A percentile compares a stretch with the other conserved stretches of the same genome.
Conservation (phyloP, 2,797 vertebrate genomes). For the Chloroceryle inda region DNA sequence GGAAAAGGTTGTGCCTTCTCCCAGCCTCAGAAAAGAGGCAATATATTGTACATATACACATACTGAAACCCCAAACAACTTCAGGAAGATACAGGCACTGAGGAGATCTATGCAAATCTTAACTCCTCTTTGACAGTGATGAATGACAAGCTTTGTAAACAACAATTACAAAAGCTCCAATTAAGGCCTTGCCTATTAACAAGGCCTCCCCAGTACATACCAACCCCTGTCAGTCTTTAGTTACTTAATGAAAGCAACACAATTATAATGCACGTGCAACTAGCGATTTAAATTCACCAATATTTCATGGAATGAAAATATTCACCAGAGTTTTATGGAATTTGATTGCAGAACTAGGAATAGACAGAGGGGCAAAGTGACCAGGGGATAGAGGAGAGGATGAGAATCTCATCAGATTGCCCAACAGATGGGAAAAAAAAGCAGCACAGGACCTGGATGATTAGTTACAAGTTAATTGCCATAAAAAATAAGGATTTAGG, state of each 20-base stretch:
- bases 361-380: not conserved
- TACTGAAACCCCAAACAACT: not conserved
- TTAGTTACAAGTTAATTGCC: not conserved
- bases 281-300: not conserved
- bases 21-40: not conserved
- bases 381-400: not conserved
- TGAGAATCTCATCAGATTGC: accelerated
- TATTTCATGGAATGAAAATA: not conserved
- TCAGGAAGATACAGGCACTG: not conserved
- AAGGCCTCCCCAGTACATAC: not conserved
- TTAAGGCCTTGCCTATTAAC: not conserved
- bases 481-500: not conserved
- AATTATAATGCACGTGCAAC: not conserved
- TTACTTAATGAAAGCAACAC: not conserved
- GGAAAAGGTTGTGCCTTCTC: not conserved
- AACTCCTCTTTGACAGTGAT: not conserved
- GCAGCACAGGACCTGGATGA: not conserved
- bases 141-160: constrained; percentile 25
- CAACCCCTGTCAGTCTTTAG: not conserved
- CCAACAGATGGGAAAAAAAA: not conserved
- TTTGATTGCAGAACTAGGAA: not conserved
- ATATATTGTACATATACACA: accelerated
- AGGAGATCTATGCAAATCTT: not conserved
- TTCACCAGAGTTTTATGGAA: not conserved
- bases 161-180: constrained; percentile 36